Percentiles rank a stretch among this genome's conserved stretches.
These are phyloP conservation scores for Solenopsis fugax DNA, from an alignment of 1,140 invertebrate genomes.

Conservation along the genomic window DNA sequence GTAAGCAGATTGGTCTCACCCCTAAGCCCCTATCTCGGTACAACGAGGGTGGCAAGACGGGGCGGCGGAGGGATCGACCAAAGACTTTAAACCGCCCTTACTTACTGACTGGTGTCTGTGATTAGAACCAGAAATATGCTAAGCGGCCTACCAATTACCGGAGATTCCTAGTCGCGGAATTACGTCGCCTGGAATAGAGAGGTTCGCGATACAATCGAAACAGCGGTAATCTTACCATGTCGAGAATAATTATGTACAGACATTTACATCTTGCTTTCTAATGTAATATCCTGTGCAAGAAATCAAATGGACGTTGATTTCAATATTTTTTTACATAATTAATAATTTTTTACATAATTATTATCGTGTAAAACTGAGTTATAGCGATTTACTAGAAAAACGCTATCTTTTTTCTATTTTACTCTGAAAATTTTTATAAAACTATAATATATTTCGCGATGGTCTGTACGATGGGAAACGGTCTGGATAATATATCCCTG, in stretches of 20 bases:
- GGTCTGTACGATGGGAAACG: neutral
- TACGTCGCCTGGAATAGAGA: slow-evolving; percentile 36
- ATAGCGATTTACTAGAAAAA: neutral
- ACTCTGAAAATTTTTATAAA: neutral
- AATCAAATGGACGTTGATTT: neutral
- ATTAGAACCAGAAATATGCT: slow-evolving; percentile 84
- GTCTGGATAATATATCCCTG: neutral
- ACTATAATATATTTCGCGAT: neutral
- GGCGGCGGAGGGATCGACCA: slow-evolving; percentile 75
- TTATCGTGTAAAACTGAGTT: neutral
- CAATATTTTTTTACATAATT: neutral
- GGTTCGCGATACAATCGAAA: slow-evolving; percentile 36
- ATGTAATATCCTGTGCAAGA: neutral
- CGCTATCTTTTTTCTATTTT: neutral
- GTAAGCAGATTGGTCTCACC: slow-evolving; percentile 86
- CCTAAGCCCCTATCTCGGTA: slow-evolving; percentile 82
- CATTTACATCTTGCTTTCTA: neutral
- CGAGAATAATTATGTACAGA: slow-evolving; percentile 13
- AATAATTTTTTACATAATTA: neutral
- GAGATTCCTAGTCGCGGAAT: slow-evolving; percentile 73
- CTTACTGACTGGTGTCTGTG: slow-evolving; percentile 80
- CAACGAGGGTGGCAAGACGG: slow-evolving; percentile 79
- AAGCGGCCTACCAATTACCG: slow-evolving; percentile 83
- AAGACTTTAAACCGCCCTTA: slow-evolving; percentile 81
- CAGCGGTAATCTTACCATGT: neutral